Evolutionary conservation across 2,797 vertebrate species (phyloP).

Genomic region (Poecile montanus): DNA sequence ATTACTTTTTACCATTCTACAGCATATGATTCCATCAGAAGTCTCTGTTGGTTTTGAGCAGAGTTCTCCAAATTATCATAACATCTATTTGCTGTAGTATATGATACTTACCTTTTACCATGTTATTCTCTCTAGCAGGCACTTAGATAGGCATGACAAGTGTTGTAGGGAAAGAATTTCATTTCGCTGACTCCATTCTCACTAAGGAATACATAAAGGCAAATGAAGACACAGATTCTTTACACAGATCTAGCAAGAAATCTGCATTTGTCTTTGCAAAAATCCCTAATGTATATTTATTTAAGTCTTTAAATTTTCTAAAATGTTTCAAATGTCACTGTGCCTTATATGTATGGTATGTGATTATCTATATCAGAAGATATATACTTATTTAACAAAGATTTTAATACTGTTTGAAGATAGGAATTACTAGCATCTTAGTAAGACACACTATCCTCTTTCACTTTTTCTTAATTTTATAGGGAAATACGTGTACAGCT

Average conservation of each 20-base stretch:
- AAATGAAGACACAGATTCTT: not conserved
- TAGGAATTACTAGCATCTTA: not conserved
- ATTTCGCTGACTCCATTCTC: not conserved
- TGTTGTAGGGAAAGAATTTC: not conserved
- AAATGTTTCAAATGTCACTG: not conserved
- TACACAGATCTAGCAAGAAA: not conserved
- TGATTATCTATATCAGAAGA: not conserved
- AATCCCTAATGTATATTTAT: not conserved
- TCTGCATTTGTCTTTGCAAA: not conserved
- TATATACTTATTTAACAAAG: not conserved
- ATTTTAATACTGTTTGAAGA: not conserved
- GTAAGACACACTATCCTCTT: not conserved
- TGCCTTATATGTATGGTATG: not conserved
- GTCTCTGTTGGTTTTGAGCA: not conserved
- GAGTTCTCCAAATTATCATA: not conserved
- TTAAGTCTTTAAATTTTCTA: not conserved
- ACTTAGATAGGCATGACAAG: constrained; percentile 12
- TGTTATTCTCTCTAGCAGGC: not conserved
- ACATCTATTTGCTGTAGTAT: not conserved
- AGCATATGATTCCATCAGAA: not conserved
- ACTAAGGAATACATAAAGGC: not conserved
- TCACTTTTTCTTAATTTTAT: not conserved
- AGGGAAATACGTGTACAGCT: not conserved
- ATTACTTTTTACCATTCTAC: not conserved
- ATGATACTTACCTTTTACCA: not conserved